phyloP scores from a whole-genome alignment of 92 coral and sea anemone genomes.

The Muricea muricata region DNA sequence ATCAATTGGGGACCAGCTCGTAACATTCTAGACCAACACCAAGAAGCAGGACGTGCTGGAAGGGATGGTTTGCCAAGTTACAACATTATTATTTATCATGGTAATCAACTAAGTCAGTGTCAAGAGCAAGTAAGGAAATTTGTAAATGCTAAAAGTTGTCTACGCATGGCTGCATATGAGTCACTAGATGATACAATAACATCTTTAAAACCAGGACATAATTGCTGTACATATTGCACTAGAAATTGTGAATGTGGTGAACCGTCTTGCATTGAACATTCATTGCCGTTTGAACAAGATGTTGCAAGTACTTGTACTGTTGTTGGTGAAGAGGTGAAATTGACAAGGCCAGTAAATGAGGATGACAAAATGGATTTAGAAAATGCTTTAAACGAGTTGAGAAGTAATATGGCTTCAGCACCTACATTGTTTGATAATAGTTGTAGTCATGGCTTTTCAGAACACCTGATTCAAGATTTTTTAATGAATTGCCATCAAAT shows the following conservation, averaged over 20 bases:
- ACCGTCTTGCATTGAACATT: no score
- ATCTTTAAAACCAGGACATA: conserved; percentile 27
- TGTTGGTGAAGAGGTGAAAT: not conserved
- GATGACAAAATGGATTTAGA: conserved; percentile 11
- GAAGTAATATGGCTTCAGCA: not conserved
- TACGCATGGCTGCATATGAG: conserved; percentile 41
- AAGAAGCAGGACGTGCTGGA: conserved; percentile 60
- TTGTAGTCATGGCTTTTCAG: conserved; percentile 55
- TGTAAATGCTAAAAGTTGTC: conserved; percentile 36
- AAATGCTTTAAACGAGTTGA: conserved; percentile 46
- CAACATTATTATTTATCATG: conserved; percentile 34
- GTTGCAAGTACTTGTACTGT: not conserved
- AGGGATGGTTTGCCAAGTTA: conserved; percentile 37
- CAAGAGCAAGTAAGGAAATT: conserved; percentile 39
- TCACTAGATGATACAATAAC: conserved; percentile 24
- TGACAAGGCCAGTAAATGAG: conserved; percentile 42
- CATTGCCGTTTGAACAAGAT: conserved; percentile 30
- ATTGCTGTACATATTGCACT: conserved; percentile 47
- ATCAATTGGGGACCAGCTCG: conserved; percentile 57
- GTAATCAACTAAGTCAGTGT: conserved; percentile 45
- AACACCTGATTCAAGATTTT: conserved; percentile 47
- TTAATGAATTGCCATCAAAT: conserved; percentile 39
- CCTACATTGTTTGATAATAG: conserved; percentile 10
- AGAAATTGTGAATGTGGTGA: conserved; percentile 53
- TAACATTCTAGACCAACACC: conserved; percentile 50